A percentile compares a stretch with the other conserved stretches of the same genome.
These are phyloP conservation scores for Conus canariensis DNA, from an alignment of 2,888 invertebrate species.

Conservation along the genomic window DNA sequence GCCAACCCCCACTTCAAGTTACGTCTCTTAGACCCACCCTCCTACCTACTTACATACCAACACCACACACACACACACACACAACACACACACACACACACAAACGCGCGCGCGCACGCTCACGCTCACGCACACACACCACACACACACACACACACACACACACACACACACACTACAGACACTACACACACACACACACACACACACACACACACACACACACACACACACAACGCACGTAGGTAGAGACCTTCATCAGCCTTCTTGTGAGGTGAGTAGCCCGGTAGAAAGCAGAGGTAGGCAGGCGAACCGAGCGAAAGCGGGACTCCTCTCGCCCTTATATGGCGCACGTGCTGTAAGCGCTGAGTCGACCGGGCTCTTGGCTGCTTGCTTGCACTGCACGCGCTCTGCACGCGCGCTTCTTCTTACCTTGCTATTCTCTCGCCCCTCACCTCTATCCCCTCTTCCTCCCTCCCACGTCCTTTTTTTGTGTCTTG, in stretches of 20 bases:
- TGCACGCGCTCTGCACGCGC: not conserved
- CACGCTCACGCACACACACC: no score
- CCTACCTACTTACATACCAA: not conserved
- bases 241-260: no score
- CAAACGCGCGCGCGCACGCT: not conserved
- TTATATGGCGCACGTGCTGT: constrained; percentile 16
- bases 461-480: not conserved
- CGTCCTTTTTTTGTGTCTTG: not conserved
- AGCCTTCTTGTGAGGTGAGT: no score
- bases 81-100: not conserved
- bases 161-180: no score
- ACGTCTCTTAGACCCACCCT: not conserved
- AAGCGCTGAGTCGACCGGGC: not conserved
- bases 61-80: not conserved
- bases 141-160: not conserved
- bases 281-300: not conserved
- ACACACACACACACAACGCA: not conserved
- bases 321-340: not conserved
- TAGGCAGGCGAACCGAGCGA: not conserved
- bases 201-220: not conserved
- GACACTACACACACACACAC: not conserved
- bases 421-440: not conserved
- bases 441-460: not conserved
- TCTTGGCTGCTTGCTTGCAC: not conserved
- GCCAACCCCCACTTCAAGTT: not conserved